These are phyloP conservation scores for Bombus cullumanus DNA, from an alignment of 1,140 invertebrate species.

Conservation along the genomic window DNA sequence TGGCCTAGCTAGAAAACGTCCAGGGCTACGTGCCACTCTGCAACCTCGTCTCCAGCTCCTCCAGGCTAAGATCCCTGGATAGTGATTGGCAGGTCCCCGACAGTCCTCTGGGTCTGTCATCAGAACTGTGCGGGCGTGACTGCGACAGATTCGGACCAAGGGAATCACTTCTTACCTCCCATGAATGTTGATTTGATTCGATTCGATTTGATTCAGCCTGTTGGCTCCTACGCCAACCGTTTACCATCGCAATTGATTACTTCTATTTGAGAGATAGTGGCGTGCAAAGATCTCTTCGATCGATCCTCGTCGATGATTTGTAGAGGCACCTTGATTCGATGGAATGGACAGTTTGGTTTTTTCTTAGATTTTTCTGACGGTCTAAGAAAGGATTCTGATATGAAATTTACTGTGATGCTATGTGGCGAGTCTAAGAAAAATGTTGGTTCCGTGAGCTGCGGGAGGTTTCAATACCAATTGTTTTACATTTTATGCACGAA, in stretches of 20 bases:
- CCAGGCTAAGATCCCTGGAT: slow-evolving; percentile 55
- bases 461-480: not conserved
- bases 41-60: slow-evolving; percentile 11
- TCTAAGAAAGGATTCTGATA: not conserved
- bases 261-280: slow-evolving; percentile 13
- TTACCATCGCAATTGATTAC: slow-evolving; percentile 49
- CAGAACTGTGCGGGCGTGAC: slow-evolving; percentile 62
- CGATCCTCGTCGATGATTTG: slow-evolving; percentile 19
- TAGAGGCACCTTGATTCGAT: not conserved
- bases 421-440: not conserved
- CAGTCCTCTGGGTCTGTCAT: slow-evolving; percentile 69
- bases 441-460: not conserved
- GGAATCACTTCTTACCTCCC: slow-evolving; percentile 58
- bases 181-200: slow-evolving; percentile 63
- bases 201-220: slow-evolving; percentile 53
- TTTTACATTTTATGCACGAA: slow-evolving; percentile 12
- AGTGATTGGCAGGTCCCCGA: slow-evolving; percentile 65
- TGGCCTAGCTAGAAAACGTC: slow-evolving; percentile 48
- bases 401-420: not conserved
- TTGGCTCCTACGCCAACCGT: slow-evolving; percentile 49
- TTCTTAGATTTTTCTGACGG: not conserved
- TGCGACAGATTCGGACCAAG: slow-evolving; percentile 55
- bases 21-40: slow-evolving; percentile 28
- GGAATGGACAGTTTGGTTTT: not conserved
- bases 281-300: not conserved